A percentile compares a stretch with the other conserved stretches of the same genome.
Evolutionary conservation across 1,140 invertebrate genomes (phyloP).

Genomic region (Zaprionus kolodkinae): DNA sequence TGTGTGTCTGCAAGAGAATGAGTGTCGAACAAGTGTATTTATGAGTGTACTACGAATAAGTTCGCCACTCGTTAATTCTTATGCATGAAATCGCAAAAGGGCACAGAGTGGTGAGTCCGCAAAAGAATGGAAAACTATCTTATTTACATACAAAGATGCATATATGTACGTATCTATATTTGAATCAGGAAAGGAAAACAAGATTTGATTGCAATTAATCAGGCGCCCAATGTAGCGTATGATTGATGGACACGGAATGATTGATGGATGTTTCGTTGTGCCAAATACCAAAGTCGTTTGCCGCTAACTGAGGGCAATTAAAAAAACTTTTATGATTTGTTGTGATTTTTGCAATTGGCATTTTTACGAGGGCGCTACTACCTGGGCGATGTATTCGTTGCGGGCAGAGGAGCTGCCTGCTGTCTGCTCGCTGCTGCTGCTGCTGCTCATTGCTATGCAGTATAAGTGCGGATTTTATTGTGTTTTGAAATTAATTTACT

Average conservation of each 20-base stretch:
- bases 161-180: background rate
- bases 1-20: constrained; percentile 18
- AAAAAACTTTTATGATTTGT: constrained; percentile 80
- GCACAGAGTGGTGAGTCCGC: background rate
- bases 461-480: constrained; percentile 69
- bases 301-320: constrained; percentile 54
- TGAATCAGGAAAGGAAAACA: background rate
- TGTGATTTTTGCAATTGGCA: constrained; percentile 76
- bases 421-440: constrained; percentile 4
- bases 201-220: constrained; percentile 5
- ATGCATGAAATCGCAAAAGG: background rate
- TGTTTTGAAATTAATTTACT: constrained; percentile 70
- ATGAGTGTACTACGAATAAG: constrained; percentile 16
- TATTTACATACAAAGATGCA: background rate
- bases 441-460: constrained; percentile 67
- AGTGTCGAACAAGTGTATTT: constrained; percentile 14
- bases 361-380: constrained; percentile 70
- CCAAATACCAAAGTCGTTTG: constrained; percentile 43
- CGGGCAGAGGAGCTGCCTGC: background rate
- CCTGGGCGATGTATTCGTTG: constrained; percentile 37
- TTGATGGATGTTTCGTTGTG: constrained; percentile 41
- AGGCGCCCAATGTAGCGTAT: constrained; percentile 6
- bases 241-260: constrained; percentile 53
- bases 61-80: constrained; percentile 3
- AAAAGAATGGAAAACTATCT: background rate